Evolutionary conservation across 2,797 vertebrate genomes (phyloP).

Genomic region (Neopelma chrysocephalum): DNA sequence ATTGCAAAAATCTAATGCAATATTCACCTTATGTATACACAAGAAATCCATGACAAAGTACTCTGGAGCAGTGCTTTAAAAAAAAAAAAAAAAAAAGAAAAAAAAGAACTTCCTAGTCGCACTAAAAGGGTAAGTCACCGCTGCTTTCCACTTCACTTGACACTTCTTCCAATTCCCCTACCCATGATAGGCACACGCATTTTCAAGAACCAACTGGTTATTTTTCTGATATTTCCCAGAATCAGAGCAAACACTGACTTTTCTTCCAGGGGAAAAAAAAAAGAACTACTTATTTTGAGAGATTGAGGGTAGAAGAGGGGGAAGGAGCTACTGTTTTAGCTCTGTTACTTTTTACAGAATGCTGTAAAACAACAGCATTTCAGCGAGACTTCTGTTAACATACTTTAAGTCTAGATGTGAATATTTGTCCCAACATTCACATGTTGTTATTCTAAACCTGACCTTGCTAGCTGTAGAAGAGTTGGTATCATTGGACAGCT

Average conservation of each 20-base stretch:
- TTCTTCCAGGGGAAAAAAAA: not conserved
- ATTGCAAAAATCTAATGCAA: not conserved
- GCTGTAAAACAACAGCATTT: not conserved
- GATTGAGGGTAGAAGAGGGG: not conserved
- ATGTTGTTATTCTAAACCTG: slow-evolving; percentile 2
- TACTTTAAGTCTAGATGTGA: not conserved
- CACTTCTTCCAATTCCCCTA: not conserved
- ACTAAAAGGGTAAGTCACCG: not conserved
- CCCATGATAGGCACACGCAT: not conserved
- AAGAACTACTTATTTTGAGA: not conserved
- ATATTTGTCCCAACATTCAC: not conserved
- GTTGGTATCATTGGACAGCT: not conserved
- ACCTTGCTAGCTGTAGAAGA: not conserved
- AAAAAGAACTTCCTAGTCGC: not conserved
- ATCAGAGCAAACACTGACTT: not conserved
- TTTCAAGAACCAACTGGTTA: not conserved
- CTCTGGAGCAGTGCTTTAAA: not conserved
- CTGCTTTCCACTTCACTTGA: not conserved
- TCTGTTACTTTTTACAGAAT: not conserved
- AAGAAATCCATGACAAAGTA: not conserved
- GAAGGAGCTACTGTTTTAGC: not conserved
- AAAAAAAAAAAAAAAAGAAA: too few relatives aligned
- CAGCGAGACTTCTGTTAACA: not conserved
- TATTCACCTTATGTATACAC: not conserved
- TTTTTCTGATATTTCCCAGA: not conserved